Evolutionary conservation across 2,797 vertebrate genomes (phyloP), one percentile per base, ranked within the genome.

Genomic region (Xiphophorus birchmanni): DNA sequence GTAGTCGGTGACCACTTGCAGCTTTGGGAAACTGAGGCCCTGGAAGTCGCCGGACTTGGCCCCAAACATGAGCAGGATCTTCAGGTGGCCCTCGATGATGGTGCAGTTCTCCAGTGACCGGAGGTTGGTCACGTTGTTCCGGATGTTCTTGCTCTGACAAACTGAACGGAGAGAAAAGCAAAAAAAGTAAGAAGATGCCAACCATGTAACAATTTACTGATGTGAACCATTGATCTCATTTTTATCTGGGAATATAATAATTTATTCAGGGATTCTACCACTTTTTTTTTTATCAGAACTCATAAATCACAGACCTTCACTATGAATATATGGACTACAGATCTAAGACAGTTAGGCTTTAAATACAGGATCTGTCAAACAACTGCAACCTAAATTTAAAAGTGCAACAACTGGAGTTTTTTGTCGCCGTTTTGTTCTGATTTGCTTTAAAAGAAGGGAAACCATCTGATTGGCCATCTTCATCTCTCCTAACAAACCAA

Each of bases 1-100:
- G 73, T 99, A 99, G 91, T 99, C 98, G 0, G 98, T 99, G 84
- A 99, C 97, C 92, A 99, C 96, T 0, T 94, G 96, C 29, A 99
- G 96, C 72, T 95, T 97, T 0, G 98, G 98, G 89, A 96, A 99
- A 89, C 96, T 98, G 90, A 99, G 95, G 73, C 96, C 97, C 0
- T 95, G 95, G 92, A 99, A 99, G 88, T 99, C 97, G 7, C 98
- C 97, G 0, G 97, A 94, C 89, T 95, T 97, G 77, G 97, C 98
- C 87, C 95, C 96, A 79, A 99, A 99, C 97, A 99, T 97, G 60
- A 99, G 95, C 88, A 99, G 88, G 74, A 99, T 99, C 92, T 99
- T 98, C 79, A 99, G 76, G 87, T 98, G 97, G 79, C 98, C 98
- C 90, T 99, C 98, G 0, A 99, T 98, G 89, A 99, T 96, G 0